Base-by-base conservation (phyloP, 2,888 invertebrate genomes). In the Phlogophora meticulosa region DNA sequence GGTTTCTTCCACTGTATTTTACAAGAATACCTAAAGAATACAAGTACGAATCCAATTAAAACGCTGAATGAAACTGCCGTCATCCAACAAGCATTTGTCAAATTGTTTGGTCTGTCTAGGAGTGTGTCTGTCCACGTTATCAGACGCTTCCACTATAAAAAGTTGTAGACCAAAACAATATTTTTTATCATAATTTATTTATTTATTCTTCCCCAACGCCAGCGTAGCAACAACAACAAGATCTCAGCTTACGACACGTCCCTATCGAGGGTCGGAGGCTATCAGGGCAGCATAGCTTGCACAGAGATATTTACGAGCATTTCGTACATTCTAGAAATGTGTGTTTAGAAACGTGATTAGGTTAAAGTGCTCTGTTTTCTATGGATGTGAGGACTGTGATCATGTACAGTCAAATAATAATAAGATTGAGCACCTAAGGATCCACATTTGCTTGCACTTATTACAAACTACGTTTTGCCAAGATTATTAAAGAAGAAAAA, bases 231-330 rank as follows among this genome's bases (percentile, higher is more conserved):
- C 81, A 77, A 76, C 71, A 79, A 64, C 28, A 66, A 65, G 46
- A 43, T 24, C 53, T 53, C 42, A 63, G 59, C 68, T 78, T 79
- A 82, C 76, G 74, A 79, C 73, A 74, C 78, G 67, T 57, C 66
- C 74, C 32, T 69, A 74, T 76, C 52, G 61, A 78, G 88, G 82
- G 90, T 90, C 88, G 82, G 32, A 87, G 88, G 90, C 81, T 91
- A 91, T 91, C 89, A 78, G 78, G 76, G 67, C 64, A 81, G 62
- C 81, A 84, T 84, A 82, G 60, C 73, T 80, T 74, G 79, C 67
- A 79, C 66, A 69, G 71, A 75, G 57, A 56, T 66, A 78, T 71
- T 68, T 74, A 72, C 61, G 52, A 62, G 58, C 62, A 71, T 77
- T 78, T 77, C 51, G 77, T 80, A 65, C 67, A 82, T 85, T 89